Conservation (phyloP, 2,888 invertebrate genomes). For the Parnassius orleans region DNA sequence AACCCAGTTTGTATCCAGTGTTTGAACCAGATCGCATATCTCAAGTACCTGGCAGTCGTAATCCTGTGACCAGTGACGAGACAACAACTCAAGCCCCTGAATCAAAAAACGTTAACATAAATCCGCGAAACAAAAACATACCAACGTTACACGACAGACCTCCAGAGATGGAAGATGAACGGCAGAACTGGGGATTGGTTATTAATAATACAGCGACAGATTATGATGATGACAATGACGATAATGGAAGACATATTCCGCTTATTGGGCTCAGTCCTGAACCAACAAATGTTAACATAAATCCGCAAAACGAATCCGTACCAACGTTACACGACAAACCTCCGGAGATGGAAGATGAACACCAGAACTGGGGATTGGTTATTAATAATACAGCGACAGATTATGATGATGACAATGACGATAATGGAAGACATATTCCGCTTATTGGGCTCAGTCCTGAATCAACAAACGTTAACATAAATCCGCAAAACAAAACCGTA, state of each 20-base stretch:
- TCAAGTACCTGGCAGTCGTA: conserved; percentile 42
- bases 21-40: conserved; percentile 44
- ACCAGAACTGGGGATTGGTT: conserved; percentile 61
- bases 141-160: conserved; percentile 45
- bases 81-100: conserved; percentile 8
- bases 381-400: conserved; percentile 38
- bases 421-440: neutral
- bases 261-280: no score
- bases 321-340: conserved; percentile 45
- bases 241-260: no score
- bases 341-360: conserved; percentile 54
- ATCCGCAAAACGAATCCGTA: conserved; percentile 30
- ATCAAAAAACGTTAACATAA: conserved; percentile 18
- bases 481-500: conserved; percentile 30
- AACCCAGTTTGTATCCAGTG: conserved; percentile 43
- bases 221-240: conserved; percentile 27
- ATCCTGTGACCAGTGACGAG: conserved; percentile 26
- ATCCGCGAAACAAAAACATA: conserved; percentile 30
- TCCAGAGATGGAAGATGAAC: conserved; percentile 54
- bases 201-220: conserved; percentile 39
- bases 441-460: neutral
- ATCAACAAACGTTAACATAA: conserved; percentile 19
- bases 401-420: conserved; percentile 27
- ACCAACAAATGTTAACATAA: conserved; percentile 18
- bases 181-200: conserved; percentile 61